Evolutionary conservation across 1,140 invertebrate species (phyloP).

Genomic region (Lanistes nyassanus): DNA sequence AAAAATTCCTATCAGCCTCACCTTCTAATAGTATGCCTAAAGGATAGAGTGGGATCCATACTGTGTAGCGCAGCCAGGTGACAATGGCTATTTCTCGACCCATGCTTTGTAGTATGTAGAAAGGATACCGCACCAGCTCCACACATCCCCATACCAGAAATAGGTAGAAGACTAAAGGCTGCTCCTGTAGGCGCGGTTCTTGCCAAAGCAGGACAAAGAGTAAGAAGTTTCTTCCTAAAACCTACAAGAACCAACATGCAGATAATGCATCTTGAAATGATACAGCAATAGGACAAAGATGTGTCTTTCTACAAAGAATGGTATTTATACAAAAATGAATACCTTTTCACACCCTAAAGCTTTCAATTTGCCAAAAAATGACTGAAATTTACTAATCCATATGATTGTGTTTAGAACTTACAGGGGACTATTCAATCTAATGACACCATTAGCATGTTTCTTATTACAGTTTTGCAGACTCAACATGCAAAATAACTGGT

Average conservation of each 20-base stretch:
- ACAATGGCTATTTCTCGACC: conserved; percentile 79
- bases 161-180: conserved; percentile 87
- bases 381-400: too few relatives aligned
- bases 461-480: too few relatives aligned
- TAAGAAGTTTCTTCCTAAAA: conserved; percentile 81
- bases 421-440: too few relatives aligned
- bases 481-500: too few relatives aligned
- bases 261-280: too few relatives aligned
- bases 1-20: conserved; percentile 41
- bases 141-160: conserved; percentile 84
- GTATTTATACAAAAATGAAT: too few relatives aligned
- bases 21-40: conserved; percentile 89
- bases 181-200: conserved; percentile 86
- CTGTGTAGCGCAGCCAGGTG: conserved; percentile 92
- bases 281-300: too few relatives aligned
- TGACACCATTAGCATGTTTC: too few relatives aligned
- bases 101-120: conserved; percentile 85
- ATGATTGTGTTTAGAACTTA: too few relatives aligned
- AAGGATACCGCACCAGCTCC: conserved; percentile 90
- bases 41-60: conserved; percentile 94
- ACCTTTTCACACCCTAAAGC: too few relatives aligned
- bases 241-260: conserved; percentile 70
- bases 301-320: too few relatives aligned
- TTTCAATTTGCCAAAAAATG: too few relatives aligned
- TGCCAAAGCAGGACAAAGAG: conserved; percentile 85